Conservation (phyloP, 2,797 vertebrate genomes). For the Falco columbarius region DNA sequence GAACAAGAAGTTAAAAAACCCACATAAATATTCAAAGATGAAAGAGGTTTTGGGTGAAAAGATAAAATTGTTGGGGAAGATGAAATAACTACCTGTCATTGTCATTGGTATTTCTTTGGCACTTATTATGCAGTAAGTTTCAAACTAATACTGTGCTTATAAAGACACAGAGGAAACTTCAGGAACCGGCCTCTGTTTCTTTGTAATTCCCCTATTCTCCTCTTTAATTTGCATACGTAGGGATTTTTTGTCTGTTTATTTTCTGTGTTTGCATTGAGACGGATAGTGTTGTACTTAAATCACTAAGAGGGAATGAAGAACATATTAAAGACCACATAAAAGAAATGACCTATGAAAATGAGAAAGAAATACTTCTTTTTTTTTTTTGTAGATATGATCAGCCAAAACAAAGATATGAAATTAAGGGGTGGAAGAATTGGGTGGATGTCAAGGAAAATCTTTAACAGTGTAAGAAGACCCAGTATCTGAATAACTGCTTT, state of each 20-base stretch:
- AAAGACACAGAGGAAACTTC: neutral
- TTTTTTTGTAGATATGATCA: neutral
- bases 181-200: neutral
- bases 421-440: neutral
- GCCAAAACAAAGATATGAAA: neutral
- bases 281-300: neutral
- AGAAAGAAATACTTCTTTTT: neutral
- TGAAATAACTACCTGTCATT: neutral
- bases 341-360: neutral
- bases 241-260: neutral
- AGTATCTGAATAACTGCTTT: neutral
- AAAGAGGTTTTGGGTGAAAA: neutral
- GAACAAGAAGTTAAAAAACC: neutral
- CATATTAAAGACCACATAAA: neutral
- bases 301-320: neutral
- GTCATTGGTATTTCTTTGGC: neutral
- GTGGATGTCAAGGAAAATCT: neutral
- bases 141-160: neutral
- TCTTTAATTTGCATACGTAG: neutral
- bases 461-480: neutral
- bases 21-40: neutral
- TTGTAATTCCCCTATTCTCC: neutral
- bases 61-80: neutral
- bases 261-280: neutral
- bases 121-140: neutral